Percentiles rank a stretch among this genome's conserved stretches.
Evolutionary conservation across 2,113 vertebrate species (phyloP).

Genomic region (Halichoerus grypus): DNA sequence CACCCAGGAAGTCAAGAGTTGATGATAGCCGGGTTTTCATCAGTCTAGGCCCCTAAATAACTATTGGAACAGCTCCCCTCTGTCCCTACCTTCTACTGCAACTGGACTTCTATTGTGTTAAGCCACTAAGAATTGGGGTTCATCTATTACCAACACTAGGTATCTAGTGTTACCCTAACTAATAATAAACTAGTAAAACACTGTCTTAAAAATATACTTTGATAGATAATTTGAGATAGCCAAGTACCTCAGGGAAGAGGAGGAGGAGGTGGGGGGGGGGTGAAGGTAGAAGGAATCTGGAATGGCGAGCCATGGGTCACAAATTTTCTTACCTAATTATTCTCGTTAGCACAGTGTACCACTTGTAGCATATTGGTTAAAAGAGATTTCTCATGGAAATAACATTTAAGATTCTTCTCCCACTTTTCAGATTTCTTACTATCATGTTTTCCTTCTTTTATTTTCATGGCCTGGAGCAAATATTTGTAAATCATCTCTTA

Average conservation of each 20-base stretch:
- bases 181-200: conserved; percentile 34
- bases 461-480: conserved; percentile 10
- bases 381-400: conserved; percentile 11
- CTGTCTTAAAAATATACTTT: conserved; percentile 33
- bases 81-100: not conserved
- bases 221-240: conserved; percentile 9
- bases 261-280: not conserved
- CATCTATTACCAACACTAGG: not conserved
- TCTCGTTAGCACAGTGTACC: not conserved
- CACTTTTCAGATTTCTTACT: conserved; percentile 19
- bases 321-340: conserved; percentile 28
- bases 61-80: not conserved
- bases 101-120: not conserved
- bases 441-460: not conserved
- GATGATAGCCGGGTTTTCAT: not conserved
- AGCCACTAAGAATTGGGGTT: not conserved
- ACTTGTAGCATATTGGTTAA: not conserved
- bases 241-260: not conserved
- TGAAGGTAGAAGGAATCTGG: not conserved
- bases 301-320: not conserved
- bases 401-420: not conserved
- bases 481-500: conserved; percentile 47
- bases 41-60: not conserved
- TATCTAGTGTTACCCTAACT: not conserved
- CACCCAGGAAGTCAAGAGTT: not conserved